Base-by-base conservation (phyloP, 2,888 invertebrate species). In the Pseudeuparius sepicola region DNA sequence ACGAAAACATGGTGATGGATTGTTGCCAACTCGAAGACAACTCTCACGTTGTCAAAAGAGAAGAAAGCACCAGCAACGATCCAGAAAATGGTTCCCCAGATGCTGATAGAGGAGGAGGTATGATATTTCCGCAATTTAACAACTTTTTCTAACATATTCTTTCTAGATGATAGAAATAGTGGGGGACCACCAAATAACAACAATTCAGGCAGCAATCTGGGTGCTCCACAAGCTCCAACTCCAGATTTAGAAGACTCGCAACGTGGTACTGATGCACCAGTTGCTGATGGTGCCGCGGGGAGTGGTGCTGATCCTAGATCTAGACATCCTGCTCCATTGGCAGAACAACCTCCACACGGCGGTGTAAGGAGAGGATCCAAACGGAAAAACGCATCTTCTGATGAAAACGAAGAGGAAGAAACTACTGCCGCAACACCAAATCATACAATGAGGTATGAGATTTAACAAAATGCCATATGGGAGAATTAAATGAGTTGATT, bases 1-100 rank as follows among this genome's bases (percentile, higher is more conserved):
- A 85, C 54, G 83, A 84, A 51, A 85, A 90, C 58, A 74, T 90
- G 33, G 84, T 93, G 29, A 82, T 94, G 81, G 93, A 94, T 64
- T 85, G 86, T 63, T 90, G 89, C 60, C 93, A 93, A 65, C 63
- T 90, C 56, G 88, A 88, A 60, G 85, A 86, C 51, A 82, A 78
- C 49, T 75, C 78, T 17, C 76, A 76, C 55, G 75, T 78, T 44
- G 87, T 86, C 14, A 89, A 89, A 58, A 69, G 87, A 42, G 89
- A 89, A 66, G 87, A 88, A 56, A 67, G 79, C 1, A 64, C 64
- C 42, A 61, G 57, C 45, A 82, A 83, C 44, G 88, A 89, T 58
- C 85, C 85, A 24, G 87, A 86, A 56, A 86, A 87, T 50, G 87
- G 87, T 34, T 88, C 89, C 4, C 88, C 89, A 1, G 88, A 87